A percentile compares a stretch with the other conserved stretches of the same genome.
These are phyloP conservation scores for Chromoteleia sp. DNA, from an alignment of 2,888 invertebrate species.

Conservation along the genomic window DNA sequence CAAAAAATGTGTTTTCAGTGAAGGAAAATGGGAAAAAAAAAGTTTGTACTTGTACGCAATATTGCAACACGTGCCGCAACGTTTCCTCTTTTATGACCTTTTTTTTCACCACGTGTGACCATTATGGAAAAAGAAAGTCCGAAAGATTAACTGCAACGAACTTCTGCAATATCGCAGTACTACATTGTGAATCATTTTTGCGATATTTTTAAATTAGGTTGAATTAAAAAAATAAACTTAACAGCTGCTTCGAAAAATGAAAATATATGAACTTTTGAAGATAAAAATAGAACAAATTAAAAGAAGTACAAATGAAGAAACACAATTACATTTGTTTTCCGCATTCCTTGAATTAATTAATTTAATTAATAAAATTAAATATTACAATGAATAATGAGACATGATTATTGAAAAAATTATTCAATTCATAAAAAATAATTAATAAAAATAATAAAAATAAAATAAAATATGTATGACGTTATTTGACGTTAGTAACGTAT, in stretches of 20 bases:
- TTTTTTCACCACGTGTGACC: constrained; percentile 51
- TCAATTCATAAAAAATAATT: too few relatives aligned
- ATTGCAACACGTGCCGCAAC: constrained; percentile 30
- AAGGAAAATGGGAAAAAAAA: constrained; percentile 11
- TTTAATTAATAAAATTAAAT: too few relatives aligned
- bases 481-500: too few relatives aligned
- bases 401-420: too few relatives aligned
- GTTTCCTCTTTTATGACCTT: constrained; percentile 49
- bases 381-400: too few relatives aligned
- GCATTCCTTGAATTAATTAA: too few relatives aligned
- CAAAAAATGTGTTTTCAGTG: neutral
- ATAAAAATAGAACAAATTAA: neutral
- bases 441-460: too few relatives aligned
- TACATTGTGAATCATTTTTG: constrained; percentile 43
- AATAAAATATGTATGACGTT: too few relatives aligned
- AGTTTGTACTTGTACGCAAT: constrained; percentile 23
- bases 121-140: constrained; percentile 52
- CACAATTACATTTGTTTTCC: too few relatives aligned
- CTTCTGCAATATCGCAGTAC: constrained; percentile 50
- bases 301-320: neutral
- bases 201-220: constrained; percentile 26
- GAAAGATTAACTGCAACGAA: constrained; percentile 55
- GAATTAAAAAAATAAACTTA: constrained; percentile 21
- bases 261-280: neutral
- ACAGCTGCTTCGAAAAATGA: neutral